Evolutionary conservation across 2,888 invertebrate species (phyloP).

Genomic region (Xanthia togata): DNA sequence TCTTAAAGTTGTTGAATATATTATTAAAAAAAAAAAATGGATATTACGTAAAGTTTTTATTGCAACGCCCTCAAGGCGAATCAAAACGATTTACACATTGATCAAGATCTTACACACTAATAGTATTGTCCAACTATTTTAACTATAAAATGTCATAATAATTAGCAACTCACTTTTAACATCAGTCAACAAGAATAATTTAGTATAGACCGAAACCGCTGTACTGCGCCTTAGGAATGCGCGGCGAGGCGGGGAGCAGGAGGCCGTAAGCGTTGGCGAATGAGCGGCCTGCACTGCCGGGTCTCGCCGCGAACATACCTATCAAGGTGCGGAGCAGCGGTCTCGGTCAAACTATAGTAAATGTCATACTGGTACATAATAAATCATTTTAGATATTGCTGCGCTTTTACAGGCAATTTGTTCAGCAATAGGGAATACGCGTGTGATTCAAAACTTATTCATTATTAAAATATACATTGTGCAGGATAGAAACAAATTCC

Average conservation of each 20-base stretch:
- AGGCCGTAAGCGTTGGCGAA: no score
- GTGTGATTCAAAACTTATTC: not conserved
- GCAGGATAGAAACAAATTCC: no score
- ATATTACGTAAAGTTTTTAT: conserved; percentile 29
- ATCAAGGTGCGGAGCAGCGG: no score
- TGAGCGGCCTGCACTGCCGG: no score
- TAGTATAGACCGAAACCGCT: no score
- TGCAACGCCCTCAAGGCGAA: conserved; percentile 20
- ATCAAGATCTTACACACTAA: conserved; percentile 36
- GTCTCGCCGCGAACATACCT: no score
- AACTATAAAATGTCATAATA: conserved; percentile 38
- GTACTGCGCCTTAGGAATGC: no score
- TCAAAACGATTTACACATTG: conserved; percentile 22
- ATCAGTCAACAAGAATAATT: conserved; percentile 10
- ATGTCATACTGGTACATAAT: conserved; percentile 1
- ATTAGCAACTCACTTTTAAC: conserved; percentile 25
- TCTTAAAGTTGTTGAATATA: not conserved
- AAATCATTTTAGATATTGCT: conserved; percentile 8
- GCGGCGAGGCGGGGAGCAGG: no score
- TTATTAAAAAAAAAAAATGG: conserved; percentile 33
- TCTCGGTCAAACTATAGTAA: no score
- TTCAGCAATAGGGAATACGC: not conserved
- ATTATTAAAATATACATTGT: no score
- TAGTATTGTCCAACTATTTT: conserved; percentile 1
- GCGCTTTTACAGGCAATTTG: not conserved